phyloP scores from a whole-genome alignment of 1,140 invertebrate genomes.

The Lordiphosa clarofinis region DNA sequence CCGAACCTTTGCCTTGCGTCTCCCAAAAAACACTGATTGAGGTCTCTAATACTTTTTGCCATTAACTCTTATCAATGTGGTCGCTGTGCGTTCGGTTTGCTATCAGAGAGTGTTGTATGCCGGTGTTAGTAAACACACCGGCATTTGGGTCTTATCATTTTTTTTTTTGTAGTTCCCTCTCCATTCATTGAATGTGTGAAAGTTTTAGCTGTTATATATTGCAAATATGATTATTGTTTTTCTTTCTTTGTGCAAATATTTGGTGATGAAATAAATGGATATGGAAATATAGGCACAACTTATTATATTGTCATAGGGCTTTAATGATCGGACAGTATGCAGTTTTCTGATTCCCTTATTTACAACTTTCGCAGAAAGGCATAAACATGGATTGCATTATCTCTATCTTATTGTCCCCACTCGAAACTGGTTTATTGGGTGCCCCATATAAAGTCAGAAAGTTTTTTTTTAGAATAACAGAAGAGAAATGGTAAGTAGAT shows the following conservation, averaged over 20 bases:
- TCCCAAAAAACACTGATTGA: constrained; percentile 61
- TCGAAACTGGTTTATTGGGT: too few relatives aligned
- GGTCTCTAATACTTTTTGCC: constrained; percentile 24
- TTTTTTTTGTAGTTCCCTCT: constrained; percentile 20
- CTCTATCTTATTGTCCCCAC: too few relatives aligned
- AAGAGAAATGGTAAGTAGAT: too few relatives aligned
- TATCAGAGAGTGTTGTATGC: constrained; percentile 33
- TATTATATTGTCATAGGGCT: too few relatives aligned
- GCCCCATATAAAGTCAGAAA: too few relatives aligned
- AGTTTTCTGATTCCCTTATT: too few relatives aligned
- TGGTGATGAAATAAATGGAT: constrained; percentile 2
- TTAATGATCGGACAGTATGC: too few relatives aligned
- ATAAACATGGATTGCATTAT: too few relatives aligned
- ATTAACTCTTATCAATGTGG: constrained; percentile 41
- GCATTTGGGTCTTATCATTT: constrained; percentile 60
- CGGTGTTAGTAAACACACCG: constrained; percentile 60
- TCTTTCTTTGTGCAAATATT: constrained; percentile 12
- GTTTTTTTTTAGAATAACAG: too few relatives aligned
- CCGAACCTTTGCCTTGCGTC: constrained; percentile 45
- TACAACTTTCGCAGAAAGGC: too few relatives aligned
- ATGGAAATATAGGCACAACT: too few relatives aligned
- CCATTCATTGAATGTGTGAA: constrained; percentile 8
- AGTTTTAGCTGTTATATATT: constrained; percentile 6
- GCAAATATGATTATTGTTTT: constrained; percentile 13
- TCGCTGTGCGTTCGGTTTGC: too few relatives aligned